Evolutionary conservation across 1,140 invertebrate genomes (phyloP), one percentile per base, ranked within the genome.

Genomic region (Listronotus bonariensis): DNA sequence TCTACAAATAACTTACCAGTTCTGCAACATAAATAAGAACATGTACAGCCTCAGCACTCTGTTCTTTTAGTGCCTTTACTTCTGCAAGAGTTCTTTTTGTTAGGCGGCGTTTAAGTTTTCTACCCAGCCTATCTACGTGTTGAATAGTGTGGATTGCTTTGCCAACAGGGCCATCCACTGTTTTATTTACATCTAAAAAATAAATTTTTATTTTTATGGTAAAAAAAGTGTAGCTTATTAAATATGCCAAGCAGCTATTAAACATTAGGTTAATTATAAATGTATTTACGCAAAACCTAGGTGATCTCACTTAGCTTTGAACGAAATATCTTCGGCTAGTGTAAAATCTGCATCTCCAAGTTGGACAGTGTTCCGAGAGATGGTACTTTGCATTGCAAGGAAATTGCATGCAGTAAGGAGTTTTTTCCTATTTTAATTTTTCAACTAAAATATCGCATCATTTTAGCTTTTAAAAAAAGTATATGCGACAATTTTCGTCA

Each of bases 11-110:
- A 34, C 81, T 83, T 76, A 92, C 90, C 81, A 92, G 73, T 80
- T 92, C 89, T 5, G 85, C 85, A 3, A 91, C 86, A 73, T 91
- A 90, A 15, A 89, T 80, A 17, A 92, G 81, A 53, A 89, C 86
- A 65, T 91, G 86, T 41, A 91, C 87, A 61, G 89, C 89, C 77
- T 92, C 88, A 55, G 85, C 88, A 68, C 90, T 89, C 65, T 90
- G 89, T 62, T 90, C 87, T 73, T 89, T 90, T 1, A 92, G 81
- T 0, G 89, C 89, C 62, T 87, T 83, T 0, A 89, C 89, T 77
- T 92, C 90, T 1, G 84, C 80, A 5, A 91, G 78, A 10, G 91
- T 90, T 48, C 89, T 82, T 64, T 86, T 84, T 38, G 90, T 91
- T 46, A 92, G 79, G 68, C 90, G 83, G 31, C 86, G 82, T 68